Evolutionary conservation across 2,797 vertebrate species (phyloP).

Genomic region (Xyrichtys novacula): DNA sequence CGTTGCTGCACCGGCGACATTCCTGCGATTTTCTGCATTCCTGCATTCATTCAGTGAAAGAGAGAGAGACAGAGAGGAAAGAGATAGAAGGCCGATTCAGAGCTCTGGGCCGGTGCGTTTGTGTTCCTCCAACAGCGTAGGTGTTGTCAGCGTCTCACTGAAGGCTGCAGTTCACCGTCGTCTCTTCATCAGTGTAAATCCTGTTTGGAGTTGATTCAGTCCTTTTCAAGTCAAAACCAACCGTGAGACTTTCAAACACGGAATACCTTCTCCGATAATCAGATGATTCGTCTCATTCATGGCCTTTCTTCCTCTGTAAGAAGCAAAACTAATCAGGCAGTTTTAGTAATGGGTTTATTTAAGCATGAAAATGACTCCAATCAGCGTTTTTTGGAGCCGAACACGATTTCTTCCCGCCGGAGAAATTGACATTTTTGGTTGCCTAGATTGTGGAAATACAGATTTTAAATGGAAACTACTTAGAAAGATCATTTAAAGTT

Average conservation of each 20-base stretch:
- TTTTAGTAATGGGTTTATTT: too few species aligned
- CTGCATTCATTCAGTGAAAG: constrained; percentile 63
- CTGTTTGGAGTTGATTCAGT: neutral
- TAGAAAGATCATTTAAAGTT: too few species aligned
- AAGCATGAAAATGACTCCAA: too few species aligned
- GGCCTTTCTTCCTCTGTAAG: too few species aligned
- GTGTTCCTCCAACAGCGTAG: constrained; percentile 35
- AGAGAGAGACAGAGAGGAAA: constrained; percentile 2
- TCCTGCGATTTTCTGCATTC: constrained; percentile 77
- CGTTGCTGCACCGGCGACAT: constrained; percentile 62
- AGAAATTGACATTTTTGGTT: too few species aligned
- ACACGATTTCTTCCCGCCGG: too few species aligned
- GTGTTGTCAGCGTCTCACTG: constrained; percentile 31
- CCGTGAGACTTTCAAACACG: neutral
- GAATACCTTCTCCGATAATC: too few species aligned
- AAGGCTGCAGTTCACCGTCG: constrained; percentile 17
- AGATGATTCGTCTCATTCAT: too few species aligned
- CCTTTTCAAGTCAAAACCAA: neutral
- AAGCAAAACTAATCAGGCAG: too few species aligned
- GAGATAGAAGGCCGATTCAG: constrained; percentile 40
- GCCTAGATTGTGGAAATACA: too few species aligned
- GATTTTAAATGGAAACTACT: too few species aligned
- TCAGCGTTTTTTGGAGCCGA: too few species aligned
- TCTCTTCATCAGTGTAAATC: neutral
- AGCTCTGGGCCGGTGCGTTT: constrained; percentile 33